Evolutionary conservation across 2,888 invertebrate species (phyloP), one percentile per base, ranked within the genome.

Genomic region (Villa cingulata): DNA sequence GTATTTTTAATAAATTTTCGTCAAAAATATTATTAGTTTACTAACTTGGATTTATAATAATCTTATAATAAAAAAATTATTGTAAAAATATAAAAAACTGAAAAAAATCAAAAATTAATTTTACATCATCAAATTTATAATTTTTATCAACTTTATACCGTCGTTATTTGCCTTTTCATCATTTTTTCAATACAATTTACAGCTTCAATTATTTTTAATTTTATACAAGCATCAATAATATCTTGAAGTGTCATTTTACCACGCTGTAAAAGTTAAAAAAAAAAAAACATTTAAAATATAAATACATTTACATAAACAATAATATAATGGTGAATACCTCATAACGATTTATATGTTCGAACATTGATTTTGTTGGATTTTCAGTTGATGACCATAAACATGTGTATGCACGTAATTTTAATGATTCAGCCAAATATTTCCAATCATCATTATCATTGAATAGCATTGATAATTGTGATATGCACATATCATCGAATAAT

Each of bases 371-470:
- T 0, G 80, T 72, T 37, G 77, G 76, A 56, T 74, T 74, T 43
- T 62, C 62, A 7, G 71, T 64, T 41, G 64, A 62, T 34, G 64
- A 65, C 62, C 75, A 74, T 55, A 76, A 69, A 43, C 71, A 70
- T 1, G 71, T 56, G 41, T 75, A 64, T 38, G 74, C 64, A 36
- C 72, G 72, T 44, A 75, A 68, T 7, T 73, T 69, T 43, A 80
- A 64, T 2, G 74, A 65, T 15, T 63, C 61, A 0, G 78, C 80
- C 18, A 84, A 64, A 51, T 65, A 67, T 40, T 72, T 70, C 83
- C 82, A 83, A 20, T 72, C 74, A 41, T 72, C 71, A 18, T 72
- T 64, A 51, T 65, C 62, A 61, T 81, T 78, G 50, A 84, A 64
- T 38, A 74, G 58, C 1, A 56, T 55, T 0, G 74, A 66, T 43